Evolutionary conservation across 2,797 vertebrate genomes (phyloP), one percentile per base, ranked within the genome.

Genomic region (Denticeps clupeoides): DNA sequence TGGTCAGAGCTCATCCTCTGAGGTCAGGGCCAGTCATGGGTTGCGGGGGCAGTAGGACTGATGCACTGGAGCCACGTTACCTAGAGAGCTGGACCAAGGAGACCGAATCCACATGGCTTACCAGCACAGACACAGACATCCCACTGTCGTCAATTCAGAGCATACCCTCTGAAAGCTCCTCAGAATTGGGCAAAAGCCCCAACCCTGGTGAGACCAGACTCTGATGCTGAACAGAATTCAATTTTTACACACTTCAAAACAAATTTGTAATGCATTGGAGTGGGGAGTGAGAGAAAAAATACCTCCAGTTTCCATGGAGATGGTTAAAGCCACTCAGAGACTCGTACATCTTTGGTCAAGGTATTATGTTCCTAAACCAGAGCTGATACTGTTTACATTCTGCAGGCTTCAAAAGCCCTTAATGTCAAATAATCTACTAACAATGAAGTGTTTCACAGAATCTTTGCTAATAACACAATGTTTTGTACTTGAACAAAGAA

Each of bases 41-140:
- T 60, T 87, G 84, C 15, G 84, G 84, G 27, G 81, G 84, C n/a
- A 86, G 83, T 70, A 74, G 82, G 69, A 84, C 80, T 1, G 83
- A 87, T 1, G 84, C 73, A 28, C 69, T 87, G 65, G 84, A 87
- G 67, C 84, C 84, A 26, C 76, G 80, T 5, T 84, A 85, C 65
- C 48, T 80, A 67, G 84, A 87, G 66, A 86, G 80, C 65, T 87
- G 84, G 84, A 87, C 84, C 45, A 87, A 87, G 56, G 84, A 87
- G 59, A 87, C 84, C 0, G 84, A 87, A 67, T 85, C 83, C 0
- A 87, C 83, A 0, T 86, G 83, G 83, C 70, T 87, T 63, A 79
- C 81, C 9, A 78, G 78, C 74, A 85, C 85, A 0, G 85, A 87
- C 61, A 63, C 77, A 0, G 82, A 87, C 13, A 73, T 87, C 16